Conservation (phyloP, 2,888 invertebrate species). For the Drosophila formosana region DNA sequence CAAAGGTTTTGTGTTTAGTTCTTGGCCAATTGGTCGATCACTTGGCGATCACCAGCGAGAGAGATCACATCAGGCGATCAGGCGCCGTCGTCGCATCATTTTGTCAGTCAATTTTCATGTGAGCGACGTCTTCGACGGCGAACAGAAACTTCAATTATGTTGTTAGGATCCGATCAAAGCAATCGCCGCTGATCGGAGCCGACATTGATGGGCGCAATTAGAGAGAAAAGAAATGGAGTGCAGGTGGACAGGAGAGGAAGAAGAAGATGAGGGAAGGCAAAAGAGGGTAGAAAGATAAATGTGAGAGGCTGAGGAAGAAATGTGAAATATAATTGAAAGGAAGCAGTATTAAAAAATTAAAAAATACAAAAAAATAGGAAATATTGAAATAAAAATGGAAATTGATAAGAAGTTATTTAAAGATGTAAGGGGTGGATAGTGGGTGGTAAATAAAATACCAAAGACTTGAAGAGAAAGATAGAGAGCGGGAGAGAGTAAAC, state of each 20-base stretch:
- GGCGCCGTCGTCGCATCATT: slow-evolving; percentile 53
- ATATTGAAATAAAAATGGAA: no score
- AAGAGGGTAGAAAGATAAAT: neutral
- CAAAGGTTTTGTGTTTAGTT: slow-evolving; percentile 45
- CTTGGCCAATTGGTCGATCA: slow-evolving; percentile 38
- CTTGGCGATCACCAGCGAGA: slow-evolving; percentile 6
- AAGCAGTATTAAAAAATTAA: no score
- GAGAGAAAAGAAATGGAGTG: slow-evolving; percentile 3
- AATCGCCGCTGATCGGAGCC: slow-evolving; percentile 48
- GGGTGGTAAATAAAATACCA: no score
- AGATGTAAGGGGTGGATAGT: no score
- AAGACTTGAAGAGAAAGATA: no score
- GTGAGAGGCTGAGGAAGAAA: neutral
- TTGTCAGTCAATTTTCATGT: slow-evolving; percentile 62
- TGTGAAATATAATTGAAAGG: no score
- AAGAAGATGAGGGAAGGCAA: neutral
- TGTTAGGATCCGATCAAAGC: slow-evolving; percentile 71
- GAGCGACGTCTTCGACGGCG: slow-evolving; percentile 4
- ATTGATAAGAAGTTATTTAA: no score
- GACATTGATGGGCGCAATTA: slow-evolving; percentile 71
- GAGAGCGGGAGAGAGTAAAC: no score
- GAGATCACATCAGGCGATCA: slow-evolving; percentile 26
- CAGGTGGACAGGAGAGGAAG: neutral
- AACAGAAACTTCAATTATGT: slow-evolving; percentile 68
- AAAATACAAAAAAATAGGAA: no score